Evolutionary conservation across 1,140 invertebrate genomes (phyloP).

Genomic region (Sesamia nonagrioides): DNA sequence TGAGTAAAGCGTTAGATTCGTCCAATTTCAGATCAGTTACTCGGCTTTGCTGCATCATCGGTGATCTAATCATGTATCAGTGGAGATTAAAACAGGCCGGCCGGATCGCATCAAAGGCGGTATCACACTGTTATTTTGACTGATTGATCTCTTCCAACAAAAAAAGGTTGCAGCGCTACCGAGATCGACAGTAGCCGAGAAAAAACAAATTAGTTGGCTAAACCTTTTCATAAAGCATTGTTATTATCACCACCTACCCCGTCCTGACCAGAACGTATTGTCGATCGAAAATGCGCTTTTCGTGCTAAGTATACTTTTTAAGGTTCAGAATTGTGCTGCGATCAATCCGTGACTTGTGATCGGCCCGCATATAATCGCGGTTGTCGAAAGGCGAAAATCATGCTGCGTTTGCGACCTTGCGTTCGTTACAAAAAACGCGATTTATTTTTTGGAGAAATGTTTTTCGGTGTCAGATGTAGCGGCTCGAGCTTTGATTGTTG

Average conservation of each 20-base stretch:
- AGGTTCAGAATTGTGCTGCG: slow-evolving; percentile 66
- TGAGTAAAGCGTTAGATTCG: slow-evolving; percentile 70
- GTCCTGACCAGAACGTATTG: slow-evolving; percentile 43
- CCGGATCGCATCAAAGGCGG: slow-evolving; percentile 86
- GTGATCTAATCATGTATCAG: slow-evolving; percentile 86
- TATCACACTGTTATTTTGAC: slow-evolving; percentile 88
- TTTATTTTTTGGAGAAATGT: slow-evolving; percentile 83
- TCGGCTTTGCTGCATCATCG: slow-evolving; percentile 84
- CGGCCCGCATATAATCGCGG: slow-evolving; percentile 60
- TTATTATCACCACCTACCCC: slow-evolving; percentile 82
- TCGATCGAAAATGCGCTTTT: slow-evolving; percentile 54
- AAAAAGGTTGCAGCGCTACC: slow-evolving; percentile 86
- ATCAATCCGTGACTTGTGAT: slow-evolving; percentile 51
- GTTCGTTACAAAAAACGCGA: slow-evolving; percentile 80
- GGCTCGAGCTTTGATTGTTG: slow-evolving; percentile 85
- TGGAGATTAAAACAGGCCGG: slow-evolving; percentile 85
- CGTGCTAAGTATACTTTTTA: slow-evolving; percentile 60
- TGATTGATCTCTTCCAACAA: slow-evolving; percentile 86
- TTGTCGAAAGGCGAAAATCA: slow-evolving; percentile 84
- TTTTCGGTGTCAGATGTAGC: slow-evolving; percentile 84
- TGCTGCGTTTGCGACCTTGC: slow-evolving; percentile 80
- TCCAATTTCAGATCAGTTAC: slow-evolving; percentile 82
- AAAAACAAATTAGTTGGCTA: slow-evolving; percentile 87
- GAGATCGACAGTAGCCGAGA: slow-evolving; percentile 87
- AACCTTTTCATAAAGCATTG: slow-evolving; percentile 86